Percentiles rank a stretch among this genome's conserved stretches.
These are phyloP conservation scores for Aeoliscus strigatus DNA, from an alignment of 2,797 vertebrate genomes.

Conservation along the genomic window DNA sequence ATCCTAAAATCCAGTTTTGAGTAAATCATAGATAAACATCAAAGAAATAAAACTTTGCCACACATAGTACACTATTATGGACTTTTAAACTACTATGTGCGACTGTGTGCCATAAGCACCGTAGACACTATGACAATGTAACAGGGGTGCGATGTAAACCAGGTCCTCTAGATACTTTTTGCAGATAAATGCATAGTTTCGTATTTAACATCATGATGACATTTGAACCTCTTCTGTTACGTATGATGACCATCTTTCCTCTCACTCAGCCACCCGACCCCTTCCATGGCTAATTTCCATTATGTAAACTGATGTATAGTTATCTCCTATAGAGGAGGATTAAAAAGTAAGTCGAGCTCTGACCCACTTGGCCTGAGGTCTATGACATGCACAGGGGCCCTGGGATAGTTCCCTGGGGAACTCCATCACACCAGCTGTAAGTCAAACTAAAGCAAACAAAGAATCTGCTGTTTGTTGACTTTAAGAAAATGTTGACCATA, in stretches of 20 bases:
- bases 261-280: conserved; percentile 18
- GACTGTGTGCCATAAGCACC: no score
- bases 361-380: conserved; percentile 38
- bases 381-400: conserved; percentile 39
- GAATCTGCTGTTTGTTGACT: conserved; percentile 30
- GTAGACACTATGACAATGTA: no score
- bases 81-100: no score
- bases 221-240: conserved; percentile 23
- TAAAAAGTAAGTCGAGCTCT: conserved; percentile 27
- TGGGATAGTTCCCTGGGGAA: conserved; percentile 25
- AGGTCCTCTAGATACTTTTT: no score
- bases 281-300: conserved; percentile 46
- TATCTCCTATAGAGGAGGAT: conserved; percentile 37
- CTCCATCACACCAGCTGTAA: conserved; percentile 35
- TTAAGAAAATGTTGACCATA: conserved; percentile 20
- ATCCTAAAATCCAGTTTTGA: no score
- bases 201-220: no score
- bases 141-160: no score
- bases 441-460: conserved; percentile 52
- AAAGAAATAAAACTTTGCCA: no score
- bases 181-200: no score
- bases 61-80: no score
- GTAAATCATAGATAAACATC: no score
- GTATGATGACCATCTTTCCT: conserved; percentile 18
- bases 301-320: conserved; percentile 47